A percentile compares a stretch with the other conserved stretches of the same genome.
Conservation (phyloP, 2,797 vertebrate genomes). For the Muscicapa striata region DNA sequence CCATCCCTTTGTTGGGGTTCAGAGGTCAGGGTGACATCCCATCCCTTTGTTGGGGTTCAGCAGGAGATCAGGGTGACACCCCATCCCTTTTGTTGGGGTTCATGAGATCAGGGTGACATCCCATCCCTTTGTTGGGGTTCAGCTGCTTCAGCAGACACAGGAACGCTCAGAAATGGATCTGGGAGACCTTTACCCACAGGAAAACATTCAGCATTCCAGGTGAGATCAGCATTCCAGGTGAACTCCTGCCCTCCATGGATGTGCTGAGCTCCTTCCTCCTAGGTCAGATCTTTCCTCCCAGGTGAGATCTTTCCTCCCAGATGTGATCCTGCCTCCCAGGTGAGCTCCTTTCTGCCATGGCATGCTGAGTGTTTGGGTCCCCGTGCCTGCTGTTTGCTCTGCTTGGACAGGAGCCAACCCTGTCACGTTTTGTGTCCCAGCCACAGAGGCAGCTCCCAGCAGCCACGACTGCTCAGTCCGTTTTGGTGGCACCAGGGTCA, state of each 20-base stretch:
- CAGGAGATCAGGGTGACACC: no score
- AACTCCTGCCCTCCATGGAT: no score
- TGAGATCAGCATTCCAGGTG: no score
- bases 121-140: background rate
- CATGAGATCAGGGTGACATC: background rate
- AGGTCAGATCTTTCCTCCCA: no score
- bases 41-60: background rate
- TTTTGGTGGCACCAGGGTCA: background rate
- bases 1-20: background rate
- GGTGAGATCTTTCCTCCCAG: no score
- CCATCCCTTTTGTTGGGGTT: no score
- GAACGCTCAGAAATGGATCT: background rate
- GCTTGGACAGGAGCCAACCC: background rate
- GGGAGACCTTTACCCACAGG: background rate
- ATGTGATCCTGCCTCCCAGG: no score
- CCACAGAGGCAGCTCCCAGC: background rate
- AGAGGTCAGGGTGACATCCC: no score
- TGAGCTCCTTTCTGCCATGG: no score
- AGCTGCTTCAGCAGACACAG: background rate
- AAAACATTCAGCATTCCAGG: background rate
- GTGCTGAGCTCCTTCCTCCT: no score
- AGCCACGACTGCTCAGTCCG: background rate
- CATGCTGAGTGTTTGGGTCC: background rate
- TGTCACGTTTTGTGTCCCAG: accelerated
- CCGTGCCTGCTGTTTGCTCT: background rate